Evolutionary conservation across 2,113 vertebrate species (phyloP).

Genomic region (Epinephelus moara): DNA sequence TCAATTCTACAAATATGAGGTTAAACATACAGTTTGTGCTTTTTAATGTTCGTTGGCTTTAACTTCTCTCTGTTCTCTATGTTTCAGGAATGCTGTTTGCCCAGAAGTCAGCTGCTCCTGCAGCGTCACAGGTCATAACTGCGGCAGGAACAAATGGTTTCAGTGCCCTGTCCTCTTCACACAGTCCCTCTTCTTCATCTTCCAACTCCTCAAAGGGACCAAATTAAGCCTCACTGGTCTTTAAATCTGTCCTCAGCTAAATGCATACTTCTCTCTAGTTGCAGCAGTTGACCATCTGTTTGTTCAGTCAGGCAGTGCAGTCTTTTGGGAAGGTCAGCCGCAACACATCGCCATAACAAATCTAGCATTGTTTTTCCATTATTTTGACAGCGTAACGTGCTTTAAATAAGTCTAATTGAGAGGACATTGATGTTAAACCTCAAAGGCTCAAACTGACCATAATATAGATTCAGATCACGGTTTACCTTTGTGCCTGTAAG

Average conservation of each 20-base stretch:
- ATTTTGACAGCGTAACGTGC: constrained; percentile 29
- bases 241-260: constrained; percentile 22
- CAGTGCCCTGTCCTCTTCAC: constrained; percentile 78
- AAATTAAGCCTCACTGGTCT: constrained; percentile 57
- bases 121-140: constrained; percentile 72
- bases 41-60: neutral
- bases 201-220: constrained; percentile 83
- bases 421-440: constrained; percentile 3
- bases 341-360: neutral
- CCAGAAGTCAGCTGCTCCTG: constrained; percentile 78
- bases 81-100: constrained; percentile 84
- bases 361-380: constrained; percentile 20
- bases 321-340: constrained; percentile 30
- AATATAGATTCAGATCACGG: constrained; percentile 42
- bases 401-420: constrained; percentile 17
- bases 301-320: constrained; percentile 2
- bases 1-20: neutral
- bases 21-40: neutral
- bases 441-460: neutral
- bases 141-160: constrained; percentile 80
- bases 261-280: neutral
- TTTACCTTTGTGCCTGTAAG: constrained; percentile 70
- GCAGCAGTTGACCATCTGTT: neutral
- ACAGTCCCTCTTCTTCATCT: constrained; percentile 80
- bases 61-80: constrained; percentile 2